Evolutionary conservation across 2,113 vertebrate genomes (phyloP).

Genomic region (Onychorhynchus coronatus): DNA sequence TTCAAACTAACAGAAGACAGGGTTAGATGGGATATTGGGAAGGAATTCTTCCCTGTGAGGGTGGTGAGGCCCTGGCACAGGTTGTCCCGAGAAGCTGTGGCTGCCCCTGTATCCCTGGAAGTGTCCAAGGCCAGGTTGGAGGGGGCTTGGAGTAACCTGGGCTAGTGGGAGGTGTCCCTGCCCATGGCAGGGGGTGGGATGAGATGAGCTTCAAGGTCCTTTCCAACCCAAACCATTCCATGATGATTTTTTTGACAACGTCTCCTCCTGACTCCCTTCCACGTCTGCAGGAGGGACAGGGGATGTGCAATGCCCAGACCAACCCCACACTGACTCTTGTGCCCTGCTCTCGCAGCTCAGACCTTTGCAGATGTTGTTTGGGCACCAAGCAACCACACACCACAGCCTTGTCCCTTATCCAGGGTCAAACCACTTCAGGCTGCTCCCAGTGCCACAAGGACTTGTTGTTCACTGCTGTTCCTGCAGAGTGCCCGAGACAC

Average conservation of each 20-base stretch:
- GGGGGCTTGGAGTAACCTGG: fast-evolving
- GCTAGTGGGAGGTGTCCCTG: background rate
- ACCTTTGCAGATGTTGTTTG: background rate
- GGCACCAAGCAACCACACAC: background rate
- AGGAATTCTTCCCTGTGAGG: background rate
- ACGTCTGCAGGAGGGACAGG: fast-evolving
- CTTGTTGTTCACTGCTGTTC: fast-evolving
- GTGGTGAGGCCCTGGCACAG: fast-evolving
- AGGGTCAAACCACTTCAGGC: fast-evolving
- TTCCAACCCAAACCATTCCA: background rate
- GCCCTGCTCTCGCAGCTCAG: background rate
- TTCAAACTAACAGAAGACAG: background rate
- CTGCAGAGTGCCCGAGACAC: fast-evolving
- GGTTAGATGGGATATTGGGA: background rate
- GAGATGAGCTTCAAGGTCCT: background rate
- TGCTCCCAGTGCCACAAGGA: background rate
- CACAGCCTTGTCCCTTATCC: background rate
- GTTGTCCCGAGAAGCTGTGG: background rate
- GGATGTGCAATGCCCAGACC: fast-evolving
- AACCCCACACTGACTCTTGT: fast-evolving
- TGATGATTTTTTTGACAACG: background rate
- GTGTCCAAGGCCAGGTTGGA: background rate
- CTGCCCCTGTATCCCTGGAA: background rate
- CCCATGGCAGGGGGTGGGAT: background rate
- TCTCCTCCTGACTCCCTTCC: background rate